These are phyloP conservation scores for Rhorus exstirpatorius DNA, from an alignment of 2,888 invertebrate species.

Conservation along the genomic window DNA sequence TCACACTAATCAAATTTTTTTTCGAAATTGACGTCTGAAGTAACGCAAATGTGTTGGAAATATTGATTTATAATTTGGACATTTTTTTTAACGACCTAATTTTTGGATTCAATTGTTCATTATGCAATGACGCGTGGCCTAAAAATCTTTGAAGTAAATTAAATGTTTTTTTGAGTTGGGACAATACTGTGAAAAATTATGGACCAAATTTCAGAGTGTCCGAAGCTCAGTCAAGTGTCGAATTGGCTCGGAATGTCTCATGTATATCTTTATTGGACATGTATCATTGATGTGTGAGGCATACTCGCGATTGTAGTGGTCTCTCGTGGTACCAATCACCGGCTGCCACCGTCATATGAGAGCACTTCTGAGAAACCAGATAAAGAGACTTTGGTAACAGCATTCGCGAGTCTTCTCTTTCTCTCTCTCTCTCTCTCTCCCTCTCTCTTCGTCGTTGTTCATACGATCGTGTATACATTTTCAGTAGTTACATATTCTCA, in stretches of 20 bases:
- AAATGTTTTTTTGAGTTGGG: too few species aligned
- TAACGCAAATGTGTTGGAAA: too few species aligned
- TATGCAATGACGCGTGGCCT: too few species aligned
- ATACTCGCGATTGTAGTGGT: constrained; percentile 71
- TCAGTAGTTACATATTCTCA: constrained; percentile 51
- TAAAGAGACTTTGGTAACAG: constrained; percentile 75
- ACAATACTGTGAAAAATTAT: neutral
- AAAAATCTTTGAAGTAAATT: too few species aligned
- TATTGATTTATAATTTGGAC: too few species aligned
- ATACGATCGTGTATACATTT: constrained; percentile 51
- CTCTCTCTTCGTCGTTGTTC: constrained; percentile 15
- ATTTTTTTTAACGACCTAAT: too few species aligned
- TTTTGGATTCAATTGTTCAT: too few species aligned
- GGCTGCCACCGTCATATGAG: constrained; percentile 79
- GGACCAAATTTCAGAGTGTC: neutral
- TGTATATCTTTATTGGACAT: neutral
- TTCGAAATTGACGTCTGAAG: too few species aligned
- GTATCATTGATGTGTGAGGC: constrained; percentile 67
- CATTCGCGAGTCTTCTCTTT: constrained; percentile 59
- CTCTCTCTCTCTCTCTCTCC: constrained; percentile 22
- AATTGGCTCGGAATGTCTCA: neutral
- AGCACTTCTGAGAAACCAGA: constrained; percentile 80
- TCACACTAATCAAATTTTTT: too few species aligned
- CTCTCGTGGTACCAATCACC: constrained; percentile 75
- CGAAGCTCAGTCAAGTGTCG: neutral